phyloP scores from a whole-genome alignment of 2,113 vertebrate species.

The Mormyrus iriodes region DNA sequence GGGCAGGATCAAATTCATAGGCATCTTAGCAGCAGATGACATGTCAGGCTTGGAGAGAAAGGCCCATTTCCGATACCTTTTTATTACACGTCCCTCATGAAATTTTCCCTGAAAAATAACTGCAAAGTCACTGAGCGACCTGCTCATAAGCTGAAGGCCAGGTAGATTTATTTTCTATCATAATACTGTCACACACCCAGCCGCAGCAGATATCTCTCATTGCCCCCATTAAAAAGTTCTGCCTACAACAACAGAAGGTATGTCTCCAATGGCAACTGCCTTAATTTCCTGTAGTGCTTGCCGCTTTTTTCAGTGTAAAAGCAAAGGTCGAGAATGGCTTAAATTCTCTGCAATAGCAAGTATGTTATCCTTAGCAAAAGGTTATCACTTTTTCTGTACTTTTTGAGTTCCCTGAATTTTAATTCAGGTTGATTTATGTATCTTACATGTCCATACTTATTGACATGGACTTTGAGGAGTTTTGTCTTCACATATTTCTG shows the following conservation, averaged over 20 bases:
- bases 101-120: neutral
- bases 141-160: neutral
- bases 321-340: neutral
- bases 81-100: neutral
- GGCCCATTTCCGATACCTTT: neutral
- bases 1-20: neutral
- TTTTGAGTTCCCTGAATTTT: neutral
- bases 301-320: neutral
- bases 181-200: neutral
- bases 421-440: neutral
- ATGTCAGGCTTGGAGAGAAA: neutral
- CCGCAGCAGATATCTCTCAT: neutral
- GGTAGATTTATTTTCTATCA: slow-evolving; percentile 1
- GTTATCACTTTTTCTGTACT: neutral
- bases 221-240: slow-evolving; percentile 1
- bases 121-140: neutral
- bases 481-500: neutral
- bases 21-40: neutral
- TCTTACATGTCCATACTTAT: neutral
- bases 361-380: neutral
- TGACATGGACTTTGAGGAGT: neutral
- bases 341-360: neutral
- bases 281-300: neutral
- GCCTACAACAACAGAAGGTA: neutral
- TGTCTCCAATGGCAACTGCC: neutral